Evolutionary conservation across 1,140 invertebrate species (phyloP), one percentile per base, ranked within the genome.

Genomic region (Trichonephila clavata): DNA sequence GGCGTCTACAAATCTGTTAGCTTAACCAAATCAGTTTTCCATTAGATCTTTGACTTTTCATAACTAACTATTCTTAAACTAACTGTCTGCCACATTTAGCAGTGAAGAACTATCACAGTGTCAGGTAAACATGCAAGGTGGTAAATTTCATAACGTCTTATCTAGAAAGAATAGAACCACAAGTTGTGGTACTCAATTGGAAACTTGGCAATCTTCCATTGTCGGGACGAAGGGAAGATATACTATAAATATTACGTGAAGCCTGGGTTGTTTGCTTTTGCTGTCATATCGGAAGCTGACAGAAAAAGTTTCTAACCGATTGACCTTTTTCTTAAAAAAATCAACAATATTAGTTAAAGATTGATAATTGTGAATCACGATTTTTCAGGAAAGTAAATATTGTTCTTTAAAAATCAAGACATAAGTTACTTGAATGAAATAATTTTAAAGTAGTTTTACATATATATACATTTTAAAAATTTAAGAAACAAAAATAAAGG

Each of bases 91-190:
- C 71, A 77, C 32, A 8, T 77, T 39, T 18, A 77, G 32, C 14
- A 77, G 27, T 20, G 27, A 77, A 77, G 24, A 14, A 32, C 14
- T 20, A 77, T 18, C 32, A 32, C 18, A 6, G 14, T 18, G 27
- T 77, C 27, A 39, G 7, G 71, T 32, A 77, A 77, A 77, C 27
- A 39, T 77, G 27, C 71, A 77, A 77, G 71, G 71, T 77, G 71
- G 71, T 77, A 77, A 77, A 77, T 77, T 77, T 77, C 71, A 77
- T 77, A 77, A 77, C 27, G 4, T 18, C 6, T 77, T 77, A 77
- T 39, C 32, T 77, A 32, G 1, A 27, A 39, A 77, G 27, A 77
- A 77, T 77, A 18, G 71, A 77, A 77, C 71, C 71, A 77, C 71
- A 32, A 18, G 27, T 20, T 20, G 24, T 27, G 27, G 71, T 14